Base-by-base conservation (phyloP, 2,888 invertebrate species). In the Deilephila elpenor region DNA sequence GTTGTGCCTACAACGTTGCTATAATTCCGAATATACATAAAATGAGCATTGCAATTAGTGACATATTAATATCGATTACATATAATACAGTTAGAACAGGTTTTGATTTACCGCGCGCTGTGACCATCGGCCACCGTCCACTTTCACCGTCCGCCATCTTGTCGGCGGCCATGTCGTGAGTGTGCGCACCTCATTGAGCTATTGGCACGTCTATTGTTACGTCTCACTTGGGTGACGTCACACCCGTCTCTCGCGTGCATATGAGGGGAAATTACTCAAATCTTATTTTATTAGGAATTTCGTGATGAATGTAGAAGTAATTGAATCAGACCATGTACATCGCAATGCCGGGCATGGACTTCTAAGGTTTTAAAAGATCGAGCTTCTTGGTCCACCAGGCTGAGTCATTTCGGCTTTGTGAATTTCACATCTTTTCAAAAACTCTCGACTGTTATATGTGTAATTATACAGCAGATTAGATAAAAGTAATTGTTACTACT, bases 81-180 rank as follows among this genome's bases (percentile, higher is more conserved):
- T 67, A 67, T 51, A 67, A 67, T 62, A 82, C 78, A 79, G 79
- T 83, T 80, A 82, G 81, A 83, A 84, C 87, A 84, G 86, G 86
- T 87, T 88, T 84, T 82, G 81, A 86, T 85, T 83, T 79, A 79
- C 82, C 78, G 82, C 80, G 84, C 75, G 82, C 81, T 81, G 80
- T 84, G 83, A 83, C 86, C 84, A 83, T 85, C 88, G 86, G 85
- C 84, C 88, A 88, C 86, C 83, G 88, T 83, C 86, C 91, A 92
- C 93, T 93, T 93, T 93, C 93, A 93, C 93, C 92, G 84, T 85
- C 90, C 87, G 91, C 93, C 93, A 93, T 93, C 88, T 93, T 93
- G 91, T 87, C 71, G 82, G 84, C 87, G 82, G 88, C 88, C 86
- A 87, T 88, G 88, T 86, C 85, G 86, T 85, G 86, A 80, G 82